These are phyloP conservation scores for Galaxias olidus DNA, from an alignment of 2,797 vertebrate species.

Conservation along the genomic window DNA sequence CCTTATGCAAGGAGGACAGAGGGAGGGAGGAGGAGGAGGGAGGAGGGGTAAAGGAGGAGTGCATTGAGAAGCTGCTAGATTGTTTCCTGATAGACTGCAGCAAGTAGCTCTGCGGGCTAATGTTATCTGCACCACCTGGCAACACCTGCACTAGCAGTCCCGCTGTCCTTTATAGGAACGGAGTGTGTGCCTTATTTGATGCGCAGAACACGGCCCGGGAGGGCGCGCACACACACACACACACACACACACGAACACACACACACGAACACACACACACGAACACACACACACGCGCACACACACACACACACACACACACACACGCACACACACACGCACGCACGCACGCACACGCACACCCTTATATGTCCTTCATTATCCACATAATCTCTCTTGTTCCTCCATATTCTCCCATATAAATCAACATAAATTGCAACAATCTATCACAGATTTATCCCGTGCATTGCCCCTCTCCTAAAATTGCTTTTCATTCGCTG, in stretches of 20 bases:
- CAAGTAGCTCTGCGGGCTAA: conserved; percentile 27
- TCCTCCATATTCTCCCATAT: conserved; percentile 33
- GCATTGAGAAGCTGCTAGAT: background rate
- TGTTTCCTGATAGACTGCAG: conserved; percentile 9
- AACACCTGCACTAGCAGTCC: conserved; percentile 17
- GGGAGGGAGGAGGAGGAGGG: conserved; percentile 3
- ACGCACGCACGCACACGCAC: conserved; percentile 4
- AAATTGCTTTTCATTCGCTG: conserved; percentile 37
- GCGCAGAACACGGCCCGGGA: background rate
- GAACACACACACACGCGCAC: background rate
- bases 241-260: conserved; percentile 15
- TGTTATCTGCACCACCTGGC: conserved; percentile 45
- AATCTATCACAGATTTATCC: conserved; percentile 34
- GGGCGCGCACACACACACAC: conserved; percentile 20
- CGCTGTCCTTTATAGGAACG: conserved; percentile 12
- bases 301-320: conserved; percentile 11
- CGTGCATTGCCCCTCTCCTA: conserved; percentile 28
- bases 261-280: conserved; percentile 15
- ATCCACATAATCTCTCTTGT: background rate
- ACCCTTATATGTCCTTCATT: too few species aligned
- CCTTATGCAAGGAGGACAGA: too few species aligned
- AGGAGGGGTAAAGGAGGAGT: background rate
- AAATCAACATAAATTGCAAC: conserved; percentile 45
- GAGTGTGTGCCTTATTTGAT: too few species aligned
- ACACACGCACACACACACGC: conserved; percentile 7